A percentile compares a stretch with the other conserved stretches of the same genome.
Conservation (phyloP, 2,888 invertebrate species). For the Priocnemis perturbator region DNA sequence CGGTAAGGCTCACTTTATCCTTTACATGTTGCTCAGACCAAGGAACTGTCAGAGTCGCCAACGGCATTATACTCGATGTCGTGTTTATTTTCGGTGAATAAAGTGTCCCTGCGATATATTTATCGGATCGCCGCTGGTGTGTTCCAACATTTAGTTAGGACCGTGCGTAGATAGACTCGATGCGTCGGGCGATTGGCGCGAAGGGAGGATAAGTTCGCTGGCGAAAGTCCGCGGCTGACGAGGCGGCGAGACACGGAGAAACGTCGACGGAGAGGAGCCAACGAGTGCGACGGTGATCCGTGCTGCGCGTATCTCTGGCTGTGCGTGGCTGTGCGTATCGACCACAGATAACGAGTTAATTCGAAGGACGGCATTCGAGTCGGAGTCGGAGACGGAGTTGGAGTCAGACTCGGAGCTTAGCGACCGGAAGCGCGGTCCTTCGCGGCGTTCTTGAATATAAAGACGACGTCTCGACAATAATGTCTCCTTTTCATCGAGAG, state of each 20-base stretch:
- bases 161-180: neutral
- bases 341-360: conserved; percentile 41
- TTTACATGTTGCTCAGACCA: conserved; percentile 69
- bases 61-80: conserved; percentile 68
- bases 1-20: conserved; percentile 62
- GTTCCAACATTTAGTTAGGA: conserved; percentile 37
- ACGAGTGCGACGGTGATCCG: neutral
- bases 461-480: no score
- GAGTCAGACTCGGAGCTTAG: no score
- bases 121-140: conserved; percentile 23
- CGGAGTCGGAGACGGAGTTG: neutral
- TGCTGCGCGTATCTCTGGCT: no score
- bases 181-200: conserved; percentile 2
- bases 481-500: no score
- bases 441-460: no score
- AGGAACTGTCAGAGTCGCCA: conserved; percentile 71
- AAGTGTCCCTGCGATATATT: conserved; percentile 33
- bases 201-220: conserved; percentile 9
- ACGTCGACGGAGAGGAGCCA: conserved; percentile 17
- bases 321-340: conserved; percentile 33
- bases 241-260: neutral
- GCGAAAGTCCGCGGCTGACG: conserved; percentile 38
- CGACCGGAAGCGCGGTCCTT: no score
- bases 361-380: conserved; percentile 10
- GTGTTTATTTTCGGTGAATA: conserved; percentile 45